Evolutionary conservation across 2,888 invertebrate genomes (phyloP).

Genomic region (Ophonus ardosiacus): DNA sequence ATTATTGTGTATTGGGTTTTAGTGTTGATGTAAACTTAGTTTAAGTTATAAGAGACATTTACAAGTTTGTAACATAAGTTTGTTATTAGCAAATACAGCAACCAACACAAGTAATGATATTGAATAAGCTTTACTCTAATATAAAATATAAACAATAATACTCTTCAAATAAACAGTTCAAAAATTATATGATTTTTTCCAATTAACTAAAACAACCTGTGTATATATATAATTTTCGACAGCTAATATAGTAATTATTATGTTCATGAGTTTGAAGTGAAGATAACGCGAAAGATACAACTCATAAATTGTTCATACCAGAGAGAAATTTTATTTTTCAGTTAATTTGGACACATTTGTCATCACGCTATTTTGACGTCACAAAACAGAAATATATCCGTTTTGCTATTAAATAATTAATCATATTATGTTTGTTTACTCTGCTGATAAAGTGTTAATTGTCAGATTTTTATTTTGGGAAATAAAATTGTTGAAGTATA

Average conservation of each 20-base stretch:
- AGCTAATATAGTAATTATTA: slow-evolving; percentile 15
- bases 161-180: neutral
- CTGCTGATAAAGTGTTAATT: neutral
- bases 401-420: slow-evolving; percentile 6
- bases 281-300: neutral
- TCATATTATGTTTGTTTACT: neutral
- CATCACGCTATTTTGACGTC: slow-evolving; percentile 49
- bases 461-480: neutral
- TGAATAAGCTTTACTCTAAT: too few relatives aligned
- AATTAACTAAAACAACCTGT: neutral
- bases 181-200: neutral
- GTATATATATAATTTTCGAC: neutral
- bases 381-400: neutral
- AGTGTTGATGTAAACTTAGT: too few relatives aligned
- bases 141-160: too few relatives aligned
- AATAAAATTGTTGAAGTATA: neutral
- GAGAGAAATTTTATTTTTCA: slow-evolving; percentile 13
- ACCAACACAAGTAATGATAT: too few relatives aligned
- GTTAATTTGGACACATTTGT: slow-evolving; percentile 34
- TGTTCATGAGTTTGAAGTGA: slow-evolving; percentile 9
- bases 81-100: too few relatives aligned
- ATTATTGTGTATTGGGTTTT: too few relatives aligned
- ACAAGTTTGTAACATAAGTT: too few relatives aligned
- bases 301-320: slow-evolving; percentile 26
- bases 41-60: too few relatives aligned